Percentiles rank a stretch among this genome's conserved stretches.
Conservation (phyloP, 2,113 vertebrate genomes). For the Tragulus kanchil region DNA sequence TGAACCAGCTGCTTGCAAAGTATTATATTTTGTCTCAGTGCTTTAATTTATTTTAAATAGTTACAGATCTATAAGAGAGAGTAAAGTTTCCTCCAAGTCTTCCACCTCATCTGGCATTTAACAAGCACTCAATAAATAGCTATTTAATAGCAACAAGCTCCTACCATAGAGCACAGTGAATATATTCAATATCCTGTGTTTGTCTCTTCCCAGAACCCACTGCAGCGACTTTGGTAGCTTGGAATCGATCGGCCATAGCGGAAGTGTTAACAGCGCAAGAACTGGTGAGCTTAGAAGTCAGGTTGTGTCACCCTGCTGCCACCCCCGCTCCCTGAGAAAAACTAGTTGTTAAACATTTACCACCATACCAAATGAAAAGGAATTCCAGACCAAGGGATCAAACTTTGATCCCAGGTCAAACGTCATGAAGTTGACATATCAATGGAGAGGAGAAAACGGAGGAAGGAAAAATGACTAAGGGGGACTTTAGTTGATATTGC, state of each 20-base stretch:
- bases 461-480: background rate
- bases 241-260: background rate
- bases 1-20: background rate
- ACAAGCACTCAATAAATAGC: background rate
- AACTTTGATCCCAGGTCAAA: too few relatives aligned
- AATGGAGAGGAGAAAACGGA: background rate
- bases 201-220: background rate
- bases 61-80: background rate
- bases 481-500: background rate
- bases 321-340: background rate
- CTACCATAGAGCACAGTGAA: background rate
- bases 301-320: background rate
- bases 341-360: background rate
- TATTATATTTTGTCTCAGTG: background rate
- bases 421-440: background rate
- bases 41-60: background rate
- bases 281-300: background rate
- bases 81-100: background rate
- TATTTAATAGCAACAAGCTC: background rate
- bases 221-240: background rate
- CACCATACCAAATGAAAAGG: background rate
- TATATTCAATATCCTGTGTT: background rate
- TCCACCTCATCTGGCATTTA: background rate
- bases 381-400: constrained; percentile 3
- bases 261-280: background rate